A percentile compares a stretch with the other conserved stretches of the same genome.
phyloP scores from a whole-genome alignment of 2,797 vertebrate genomes.

The Centroberyx gerrardi region DNA sequence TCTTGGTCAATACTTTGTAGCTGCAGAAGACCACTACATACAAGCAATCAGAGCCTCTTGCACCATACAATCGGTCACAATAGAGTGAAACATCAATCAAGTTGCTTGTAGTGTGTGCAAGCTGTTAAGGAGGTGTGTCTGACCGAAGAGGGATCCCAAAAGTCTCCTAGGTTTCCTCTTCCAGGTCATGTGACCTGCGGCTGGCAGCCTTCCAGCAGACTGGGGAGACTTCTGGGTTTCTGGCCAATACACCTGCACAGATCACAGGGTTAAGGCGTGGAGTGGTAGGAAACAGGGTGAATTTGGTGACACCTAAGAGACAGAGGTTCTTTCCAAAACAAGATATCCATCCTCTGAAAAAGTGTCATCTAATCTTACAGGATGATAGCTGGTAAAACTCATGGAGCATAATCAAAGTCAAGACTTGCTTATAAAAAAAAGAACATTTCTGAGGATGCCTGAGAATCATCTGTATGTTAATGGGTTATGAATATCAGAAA shows the following conservation, averaged over 20 bases:
- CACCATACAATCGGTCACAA: slow-evolving; percentile 17
- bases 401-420: too few relatives aligned
- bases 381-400: too few relatives aligned
- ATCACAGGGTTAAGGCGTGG: slow-evolving; percentile 11
- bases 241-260: slow-evolving; percentile 62
- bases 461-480: too few relatives aligned
- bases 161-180: slow-evolving; percentile 84
- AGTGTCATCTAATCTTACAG: too few relatives aligned
- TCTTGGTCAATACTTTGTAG: too few relatives aligned
- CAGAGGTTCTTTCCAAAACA: too few relatives aligned
- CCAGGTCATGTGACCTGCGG: slow-evolving; percentile 89
- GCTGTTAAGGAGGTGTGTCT: slow-evolving; percentile 44
- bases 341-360: too few relatives aligned
- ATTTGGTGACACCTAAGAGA: neutral
- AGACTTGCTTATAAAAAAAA: too few relatives aligned
- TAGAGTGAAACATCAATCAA: slow-evolving; percentile 20
- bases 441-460: too few relatives aligned
- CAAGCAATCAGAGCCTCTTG: neutral
- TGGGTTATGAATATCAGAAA: too few relatives aligned
- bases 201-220: slow-evolving; percentile 80
- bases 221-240: slow-evolving; percentile 46
- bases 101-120: slow-evolving; percentile 6
- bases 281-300: neutral
- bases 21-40: neutral
- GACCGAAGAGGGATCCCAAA: slow-evolving; percentile 84